These are phyloP conservation scores for Zaprionus nigranus DNA, from an alignment of 1,140 invertebrate species.

Conservation along the genomic window DNA sequence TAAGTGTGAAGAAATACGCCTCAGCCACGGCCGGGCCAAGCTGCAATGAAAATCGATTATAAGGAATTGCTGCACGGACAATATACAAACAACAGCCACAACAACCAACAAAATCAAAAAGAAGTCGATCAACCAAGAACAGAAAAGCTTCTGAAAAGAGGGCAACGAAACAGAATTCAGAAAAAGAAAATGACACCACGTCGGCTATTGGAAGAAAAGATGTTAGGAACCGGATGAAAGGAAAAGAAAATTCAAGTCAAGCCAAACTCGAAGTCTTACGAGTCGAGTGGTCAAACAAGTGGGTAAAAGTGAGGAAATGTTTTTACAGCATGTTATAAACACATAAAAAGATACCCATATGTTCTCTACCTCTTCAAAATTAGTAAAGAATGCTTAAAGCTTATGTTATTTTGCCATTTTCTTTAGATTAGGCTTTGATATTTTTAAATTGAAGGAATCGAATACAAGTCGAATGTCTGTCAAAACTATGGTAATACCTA, in stretches of 20 bases:
- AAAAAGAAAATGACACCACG: conserved; percentile 6
- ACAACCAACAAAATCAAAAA: conserved; percentile 21
- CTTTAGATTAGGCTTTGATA: too few relatives aligned
- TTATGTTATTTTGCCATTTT: too few relatives aligned
- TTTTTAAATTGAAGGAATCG: too few relatives aligned
- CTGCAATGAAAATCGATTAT: conserved; percentile 64
- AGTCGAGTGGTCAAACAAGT: conserved; percentile 41
- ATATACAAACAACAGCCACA: conserved; percentile 32
- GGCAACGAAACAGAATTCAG: conserved; percentile 4
- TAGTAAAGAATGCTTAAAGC: too few relatives aligned
- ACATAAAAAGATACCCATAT: conserved; percentile 50
- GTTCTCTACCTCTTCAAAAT: neutral
- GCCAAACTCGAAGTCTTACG: conserved; percentile 22
- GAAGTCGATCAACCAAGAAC: conserved; percentile 18
- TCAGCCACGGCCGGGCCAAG: neutral
- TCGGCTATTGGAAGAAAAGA: neutral
- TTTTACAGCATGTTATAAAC: conserved; percentile 69
- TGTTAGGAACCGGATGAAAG: neutral
- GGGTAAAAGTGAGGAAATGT: conserved; percentile 66
- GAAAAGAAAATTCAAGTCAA: conserved; percentile 33
- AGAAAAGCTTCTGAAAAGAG: conserved; percentile 9
- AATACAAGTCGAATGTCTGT: conserved; percentile 7
- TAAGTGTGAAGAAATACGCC: conserved; percentile 36
- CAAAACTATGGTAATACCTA: neutral
- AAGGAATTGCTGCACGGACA: conserved; percentile 40